These are phyloP conservation scores for Tolmerus cingulatus DNA, from an alignment of 2,888 invertebrate genomes.

Conservation along the genomic window DNA sequence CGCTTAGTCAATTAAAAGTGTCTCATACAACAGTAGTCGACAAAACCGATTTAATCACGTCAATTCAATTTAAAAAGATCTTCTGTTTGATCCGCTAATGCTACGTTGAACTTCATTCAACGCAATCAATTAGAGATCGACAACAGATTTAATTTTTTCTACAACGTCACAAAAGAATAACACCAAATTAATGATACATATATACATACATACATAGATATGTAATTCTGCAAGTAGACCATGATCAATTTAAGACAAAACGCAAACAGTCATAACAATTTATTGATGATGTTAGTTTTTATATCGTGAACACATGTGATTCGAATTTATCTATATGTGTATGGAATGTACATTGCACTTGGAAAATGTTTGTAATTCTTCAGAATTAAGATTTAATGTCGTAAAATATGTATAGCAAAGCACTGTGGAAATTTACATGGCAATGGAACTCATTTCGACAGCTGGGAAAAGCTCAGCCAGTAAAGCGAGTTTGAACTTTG, in stretches of 20 bases:
- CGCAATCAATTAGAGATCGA: neutral
- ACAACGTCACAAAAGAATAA: neutral
- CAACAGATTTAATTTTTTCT: neutral
- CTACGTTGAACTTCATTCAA: neutral
- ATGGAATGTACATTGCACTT: neutral
- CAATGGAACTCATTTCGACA: neutral
- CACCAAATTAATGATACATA: neutral
- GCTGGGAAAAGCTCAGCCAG: neutral
- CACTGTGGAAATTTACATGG: neutral
- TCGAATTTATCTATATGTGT: neutral
- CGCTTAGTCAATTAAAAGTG: neutral
- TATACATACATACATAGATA: neutral
- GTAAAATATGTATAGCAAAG: neutral
- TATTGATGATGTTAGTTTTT: neutral
- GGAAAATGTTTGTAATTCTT: neutral
- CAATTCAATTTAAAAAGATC: neutral
- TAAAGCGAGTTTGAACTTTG: neutral
- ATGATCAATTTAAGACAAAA: neutral
- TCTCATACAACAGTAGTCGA: neutral
- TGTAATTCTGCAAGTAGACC: too few relatives aligned
- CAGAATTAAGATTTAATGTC: neutral
- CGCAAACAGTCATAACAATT: neutral
- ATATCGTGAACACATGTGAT: neutral
- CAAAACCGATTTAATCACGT: neutral
- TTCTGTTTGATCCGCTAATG: neutral